Percentiles rank a stretch among this genome's conserved stretches.
Conservation (phyloP, 2,888 invertebrate species). For the Rosalia funebris region DNA sequence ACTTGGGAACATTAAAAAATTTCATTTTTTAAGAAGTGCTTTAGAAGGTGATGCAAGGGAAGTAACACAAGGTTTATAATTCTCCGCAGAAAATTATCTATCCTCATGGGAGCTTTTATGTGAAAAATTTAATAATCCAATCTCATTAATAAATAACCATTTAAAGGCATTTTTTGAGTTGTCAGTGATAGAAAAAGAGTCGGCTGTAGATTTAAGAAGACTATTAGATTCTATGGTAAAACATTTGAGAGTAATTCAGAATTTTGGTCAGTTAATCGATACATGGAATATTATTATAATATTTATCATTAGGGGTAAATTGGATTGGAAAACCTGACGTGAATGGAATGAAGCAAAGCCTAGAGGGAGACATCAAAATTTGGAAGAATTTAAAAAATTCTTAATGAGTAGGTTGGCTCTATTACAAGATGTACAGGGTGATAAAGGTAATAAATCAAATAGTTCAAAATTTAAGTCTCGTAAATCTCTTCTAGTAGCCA, state of each 20-base stretch:
- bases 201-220: conserved; percentile 18
- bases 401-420: too few species aligned
- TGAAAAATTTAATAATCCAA: conserved; percentile 32
- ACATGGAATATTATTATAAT: too few species aligned
- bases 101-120: conserved; percentile 33
- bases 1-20: conserved; percentile 30
- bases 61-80: conserved; percentile 31
- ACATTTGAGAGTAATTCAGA: conserved; percentile 31
- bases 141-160: conserved; percentile 33
- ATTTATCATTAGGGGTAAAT: too few species aligned
- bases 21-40: conserved; percentile 31
- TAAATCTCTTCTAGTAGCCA: too few species aligned
- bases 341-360: too few species aligned
- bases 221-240: conserved; percentile 27
- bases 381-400: too few species aligned
- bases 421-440: too few species aligned
- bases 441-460: too few species aligned
- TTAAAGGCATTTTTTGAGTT: conserved; percentile 30
- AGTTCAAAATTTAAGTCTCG: too few species aligned
- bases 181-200: conserved; percentile 14
- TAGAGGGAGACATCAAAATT: too few species aligned
- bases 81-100: conserved; percentile 34
- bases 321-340: too few species aligned
- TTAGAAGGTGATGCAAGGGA: conserved; percentile 28
- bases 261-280: conserved; percentile 32